Evolutionary conservation across 1,140 invertebrate genomes (phyloP), one percentile per base, ranked within the genome.

Genomic region (Solenopsis invicta): DNA sequence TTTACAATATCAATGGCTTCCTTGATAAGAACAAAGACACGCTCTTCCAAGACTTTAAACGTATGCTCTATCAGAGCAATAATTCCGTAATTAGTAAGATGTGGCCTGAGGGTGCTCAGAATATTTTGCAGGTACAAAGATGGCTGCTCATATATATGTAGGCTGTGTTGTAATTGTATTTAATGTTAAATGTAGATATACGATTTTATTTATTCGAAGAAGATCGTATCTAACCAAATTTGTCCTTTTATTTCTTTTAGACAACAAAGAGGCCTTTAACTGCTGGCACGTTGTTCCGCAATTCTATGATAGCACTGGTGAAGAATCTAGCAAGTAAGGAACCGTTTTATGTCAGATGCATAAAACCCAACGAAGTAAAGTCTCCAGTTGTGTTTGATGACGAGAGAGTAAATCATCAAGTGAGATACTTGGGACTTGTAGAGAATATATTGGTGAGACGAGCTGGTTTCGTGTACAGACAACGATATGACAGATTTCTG

Each of bases 21-120:
- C 96, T 99, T 92, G 99, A 99, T 93, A 99, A 99, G 95, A 99
- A 99, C 94, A 99, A 98, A 95, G 99, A 99, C 94, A 98, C 98
- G 1, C 95, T 99, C 21, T 99, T 98, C 95, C 99, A 99, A 96
- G 99, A 99, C 95, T 98, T 99, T 90, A 99, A 99, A 95, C 96
- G 99, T 37, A 95, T 99, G 67, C 95, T 99, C 66, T 99, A 97
- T 95, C 97, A 97, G 87, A 98, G 98, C 61, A 96, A 96, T 24
- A 98, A 99, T 95, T 92, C 94, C 50, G 97, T 98, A 89, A 96
- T 99, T 21, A 97, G 97, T 77, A 95, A 96, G 66, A 99, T 99
- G 99, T 99, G 98, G 98, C 99, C 98, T 0, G 99, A 99, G 95
- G 99, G 99, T 21, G 98, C 97, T 10, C 97, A 98, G 92, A 96